A percentile compares a stretch with the other conserved stretches of the same genome.
Evolutionary conservation across 2,797 vertebrate genomes (phyloP).

Genomic region (Synanceia verrucosa): DNA sequence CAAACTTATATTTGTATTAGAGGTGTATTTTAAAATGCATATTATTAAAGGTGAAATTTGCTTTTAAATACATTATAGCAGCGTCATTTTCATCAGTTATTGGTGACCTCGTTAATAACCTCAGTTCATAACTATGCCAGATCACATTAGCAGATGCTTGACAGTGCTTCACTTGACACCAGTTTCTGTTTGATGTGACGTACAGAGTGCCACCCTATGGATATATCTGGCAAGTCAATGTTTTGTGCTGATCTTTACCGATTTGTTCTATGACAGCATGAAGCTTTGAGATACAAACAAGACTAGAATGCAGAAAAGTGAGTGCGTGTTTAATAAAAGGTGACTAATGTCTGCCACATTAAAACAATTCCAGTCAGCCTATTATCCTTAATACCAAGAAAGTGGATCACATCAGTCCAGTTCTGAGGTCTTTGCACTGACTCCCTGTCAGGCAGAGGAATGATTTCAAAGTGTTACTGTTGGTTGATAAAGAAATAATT

Average conservation of each 20-base stretch:
- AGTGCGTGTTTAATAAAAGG: not conserved
- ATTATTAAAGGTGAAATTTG: not conserved
- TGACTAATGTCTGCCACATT: too few relatives aligned
- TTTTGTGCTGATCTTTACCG: not conserved
- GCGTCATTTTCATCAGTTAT: not conserved
- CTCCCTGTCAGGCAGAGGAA: too few relatives aligned
- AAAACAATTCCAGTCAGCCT: too few relatives aligned
- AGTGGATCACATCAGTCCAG: too few relatives aligned
- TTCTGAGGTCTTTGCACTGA: too few relatives aligned
- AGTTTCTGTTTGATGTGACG: slow-evolving; percentile 13
- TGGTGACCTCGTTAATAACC: not conserved
- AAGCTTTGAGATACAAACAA: slow-evolving; percentile 1
- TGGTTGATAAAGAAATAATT: too few relatives aligned
- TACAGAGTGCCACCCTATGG: slow-evolving; percentile 65
- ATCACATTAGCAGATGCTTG: not conserved
- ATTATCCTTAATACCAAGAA: too few relatives aligned
- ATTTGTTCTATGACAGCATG: not conserved
- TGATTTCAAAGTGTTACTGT: too few relatives aligned
- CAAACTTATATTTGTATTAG: not conserved
- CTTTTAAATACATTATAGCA: not conserved
- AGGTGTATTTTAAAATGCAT: not conserved
- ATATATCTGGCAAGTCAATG: slow-evolving; percentile 27
- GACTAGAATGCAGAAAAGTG: not conserved
- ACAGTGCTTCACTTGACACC: not conserved
- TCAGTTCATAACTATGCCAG: not conserved